A percentile compares a stretch with the other conserved stretches of the same genome.
These are phyloP conservation scores for Trachythela sp. DNA, from an alignment of 64 coral and sea anemone genomes.

Conservation along the genomic window DNA sequence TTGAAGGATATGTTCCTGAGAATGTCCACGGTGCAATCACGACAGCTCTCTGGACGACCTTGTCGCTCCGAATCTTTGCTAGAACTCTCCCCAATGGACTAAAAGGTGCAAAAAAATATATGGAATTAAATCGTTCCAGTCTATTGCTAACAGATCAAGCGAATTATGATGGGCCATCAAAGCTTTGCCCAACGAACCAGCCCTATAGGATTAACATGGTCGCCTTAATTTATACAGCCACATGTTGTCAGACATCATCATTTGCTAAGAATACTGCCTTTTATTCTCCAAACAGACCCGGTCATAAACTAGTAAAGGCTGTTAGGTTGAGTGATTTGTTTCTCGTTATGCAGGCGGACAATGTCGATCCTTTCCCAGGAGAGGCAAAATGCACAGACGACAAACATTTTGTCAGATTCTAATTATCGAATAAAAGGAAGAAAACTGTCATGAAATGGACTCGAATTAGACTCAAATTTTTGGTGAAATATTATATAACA, in stretches of 20 bases:
- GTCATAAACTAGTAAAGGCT: slow-evolving; percentile 8
- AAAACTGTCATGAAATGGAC: too few species aligned
- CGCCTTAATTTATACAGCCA: neutral
- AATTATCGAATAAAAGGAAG: too few species aligned
- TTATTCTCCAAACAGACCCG: slow-evolving; percentile 4
- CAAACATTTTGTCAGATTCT: slow-evolving; percentile 1
- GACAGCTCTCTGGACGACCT: too few species aligned
- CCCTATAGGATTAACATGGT: slow-evolving; percentile 12
- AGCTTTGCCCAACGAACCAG: neutral
- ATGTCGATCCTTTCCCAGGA: slow-evolving; percentile 18
- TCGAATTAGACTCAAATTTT: too few species aligned
- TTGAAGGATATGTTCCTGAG: too few species aligned
- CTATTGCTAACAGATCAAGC: too few species aligned
- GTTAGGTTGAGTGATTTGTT: neutral
- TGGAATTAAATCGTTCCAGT: too few species aligned
- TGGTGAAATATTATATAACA: too few species aligned
- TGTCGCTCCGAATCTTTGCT: too few species aligned
- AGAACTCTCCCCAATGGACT: too few species aligned
- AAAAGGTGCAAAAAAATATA: too few species aligned
- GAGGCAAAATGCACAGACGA: slow-evolving; percentile 25
- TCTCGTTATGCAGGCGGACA: neutral
- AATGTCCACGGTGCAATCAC: too few species aligned
- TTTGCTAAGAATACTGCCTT: slow-evolving; percentile 17
- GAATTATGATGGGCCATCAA: slow-evolving; percentile 25
- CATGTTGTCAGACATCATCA: slow-evolving; percentile 15